Percentiles rank a stretch among this genome's conserved stretches.
phyloP scores from a whole-genome alignment of 2,797 vertebrate genomes.

The Falco columbarius region DNA sequence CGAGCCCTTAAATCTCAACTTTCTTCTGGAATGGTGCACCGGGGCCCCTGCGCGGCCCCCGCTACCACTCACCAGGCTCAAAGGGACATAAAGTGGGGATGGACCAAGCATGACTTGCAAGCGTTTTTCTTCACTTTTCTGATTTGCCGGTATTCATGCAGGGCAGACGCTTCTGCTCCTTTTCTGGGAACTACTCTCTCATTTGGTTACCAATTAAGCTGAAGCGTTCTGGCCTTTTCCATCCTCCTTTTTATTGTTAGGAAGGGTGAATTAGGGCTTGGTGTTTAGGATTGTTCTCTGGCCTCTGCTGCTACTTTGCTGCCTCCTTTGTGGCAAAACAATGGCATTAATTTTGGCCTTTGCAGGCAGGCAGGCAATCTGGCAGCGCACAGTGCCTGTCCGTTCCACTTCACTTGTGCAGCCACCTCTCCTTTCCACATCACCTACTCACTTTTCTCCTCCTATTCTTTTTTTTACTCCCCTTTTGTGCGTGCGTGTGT shows the following conservation, averaged over 20 bases:
- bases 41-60: not conserved
- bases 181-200: not conserved
- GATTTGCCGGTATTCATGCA: not conserved
- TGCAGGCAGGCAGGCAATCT: conserved; percentile 64
- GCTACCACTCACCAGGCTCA: not conserved
- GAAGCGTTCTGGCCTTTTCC: conserved; percentile 26
- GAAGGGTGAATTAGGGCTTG: conserved; percentile 42
- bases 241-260: not conserved
- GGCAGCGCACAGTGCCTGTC: conserved; percentile 80
- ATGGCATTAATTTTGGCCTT: conserved; percentile 88
- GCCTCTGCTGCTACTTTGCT: conserved; percentile 85
- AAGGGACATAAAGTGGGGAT: not conserved
- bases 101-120: not conserved
- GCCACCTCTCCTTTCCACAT: conserved; percentile 30
- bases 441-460: conserved; percentile 11
- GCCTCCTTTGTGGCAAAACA: conserved; percentile 86
- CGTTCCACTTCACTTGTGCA: conserved; percentile 82
- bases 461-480: not conserved
- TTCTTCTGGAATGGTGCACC: not conserved
- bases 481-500: not conserved
- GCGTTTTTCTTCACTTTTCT: not conserved
- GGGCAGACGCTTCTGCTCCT: not conserved
- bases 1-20: accelerated
- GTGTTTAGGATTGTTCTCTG: conserved; percentile 51
- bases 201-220: conserved; percentile 32